Evolutionary conservation across 1,140 invertebrate genomes (phyloP).

Genomic region (Gyrodactylus bullatarudis): DNA sequence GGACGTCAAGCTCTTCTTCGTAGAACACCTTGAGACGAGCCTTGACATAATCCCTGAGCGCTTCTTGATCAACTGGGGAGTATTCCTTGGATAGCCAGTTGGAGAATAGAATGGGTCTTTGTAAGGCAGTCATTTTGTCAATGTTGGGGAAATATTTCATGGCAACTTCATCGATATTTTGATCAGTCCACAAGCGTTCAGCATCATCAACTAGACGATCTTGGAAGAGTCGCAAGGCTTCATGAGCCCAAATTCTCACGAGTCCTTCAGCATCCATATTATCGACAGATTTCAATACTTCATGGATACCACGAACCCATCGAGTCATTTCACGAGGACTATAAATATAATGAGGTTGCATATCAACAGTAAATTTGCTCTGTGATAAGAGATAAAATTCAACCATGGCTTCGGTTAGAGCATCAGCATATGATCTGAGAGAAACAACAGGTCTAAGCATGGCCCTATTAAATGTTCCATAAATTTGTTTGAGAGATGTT

Average conservation of each 20-base stretch:
- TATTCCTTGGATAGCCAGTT: constrained; percentile 98
- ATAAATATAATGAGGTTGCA: constrained; percentile 98
- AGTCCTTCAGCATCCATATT: constrained; percentile 57
- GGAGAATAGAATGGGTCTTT: constrained; percentile 68
- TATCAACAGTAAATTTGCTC: constrained; percentile 90
- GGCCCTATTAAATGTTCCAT: constrained; percentile 80
- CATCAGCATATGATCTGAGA: constrained; percentile 59
- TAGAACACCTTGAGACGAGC: constrained; percentile 94
- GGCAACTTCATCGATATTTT: constrained; percentile 67
- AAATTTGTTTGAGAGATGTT: constrained; percentile 60
- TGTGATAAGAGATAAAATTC: constrained; percentile 77
- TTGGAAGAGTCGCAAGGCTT: constrained; percentile 83
- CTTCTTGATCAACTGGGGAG: constrained; percentile 65
- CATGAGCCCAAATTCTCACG: constrained; percentile 85
- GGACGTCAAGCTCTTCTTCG: constrained; percentile 93
- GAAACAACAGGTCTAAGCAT: constrained; percentile 68
- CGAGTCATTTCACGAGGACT: constrained; percentile 96
- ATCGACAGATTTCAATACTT: constrained; percentile 69
- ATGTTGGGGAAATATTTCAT: constrained; percentile 73
- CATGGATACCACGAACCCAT: constrained; percentile 94
- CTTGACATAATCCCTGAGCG: constrained; percentile 71
- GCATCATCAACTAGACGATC: constrained; percentile 33
- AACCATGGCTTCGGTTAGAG: constrained; percentile 90
- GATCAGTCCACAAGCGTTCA: constrained; percentile 84
- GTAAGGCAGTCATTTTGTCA: constrained; percentile 44